Evolutionary conservation across 2,797 vertebrate species (phyloP).

Genomic region (Coregonus sp.): DNA sequence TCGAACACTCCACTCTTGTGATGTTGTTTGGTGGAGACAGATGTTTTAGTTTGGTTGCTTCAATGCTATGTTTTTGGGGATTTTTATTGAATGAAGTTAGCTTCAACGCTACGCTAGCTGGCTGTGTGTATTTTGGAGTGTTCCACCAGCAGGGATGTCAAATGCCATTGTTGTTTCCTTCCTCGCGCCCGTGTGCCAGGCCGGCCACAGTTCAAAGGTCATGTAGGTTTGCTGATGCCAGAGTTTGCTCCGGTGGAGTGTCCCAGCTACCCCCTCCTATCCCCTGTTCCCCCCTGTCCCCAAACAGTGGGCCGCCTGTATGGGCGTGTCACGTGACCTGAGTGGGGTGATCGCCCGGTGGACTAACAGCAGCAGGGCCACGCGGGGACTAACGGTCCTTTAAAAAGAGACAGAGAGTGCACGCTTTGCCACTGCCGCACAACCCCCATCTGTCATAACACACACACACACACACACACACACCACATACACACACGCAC

Average conservation of each 20-base stretch:
- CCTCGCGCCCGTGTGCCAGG: background rate
- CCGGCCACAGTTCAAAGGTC: slow-evolving; percentile 56
- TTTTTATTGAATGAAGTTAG: background rate
- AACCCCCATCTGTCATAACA: background rate
- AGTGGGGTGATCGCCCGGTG: slow-evolving; percentile 56
- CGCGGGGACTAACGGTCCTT: too few relatives aligned
- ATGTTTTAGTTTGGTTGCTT: background rate
- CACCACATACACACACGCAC: background rate
- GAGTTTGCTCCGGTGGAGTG: slow-evolving; percentile 48
- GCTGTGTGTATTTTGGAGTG: slow-evolving; percentile 27
- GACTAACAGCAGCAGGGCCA: slow-evolving; percentile 19
- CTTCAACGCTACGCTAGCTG: background rate
- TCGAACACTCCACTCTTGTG: background rate
- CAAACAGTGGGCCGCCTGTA: slow-evolving; percentile 31
- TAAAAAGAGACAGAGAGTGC: slow-evolving; percentile 17
- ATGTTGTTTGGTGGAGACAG: background rate
- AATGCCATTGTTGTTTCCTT: slow-evolving; percentile 35
- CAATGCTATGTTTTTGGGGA: background rate
- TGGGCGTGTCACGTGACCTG: slow-evolving; percentile 46
- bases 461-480: background rate
- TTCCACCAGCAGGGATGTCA: slow-evolving; percentile 19
- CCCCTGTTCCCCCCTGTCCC: slow-evolving; percentile 2
- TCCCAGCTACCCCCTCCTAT: background rate
- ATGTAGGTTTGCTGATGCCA: slow-evolving; percentile 64
- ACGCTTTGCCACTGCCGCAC: background rate